These are phyloP conservation scores for Epicauta chinensis DNA, from an alignment of 1,140 invertebrate species.

Conservation along the genomic window DNA sequence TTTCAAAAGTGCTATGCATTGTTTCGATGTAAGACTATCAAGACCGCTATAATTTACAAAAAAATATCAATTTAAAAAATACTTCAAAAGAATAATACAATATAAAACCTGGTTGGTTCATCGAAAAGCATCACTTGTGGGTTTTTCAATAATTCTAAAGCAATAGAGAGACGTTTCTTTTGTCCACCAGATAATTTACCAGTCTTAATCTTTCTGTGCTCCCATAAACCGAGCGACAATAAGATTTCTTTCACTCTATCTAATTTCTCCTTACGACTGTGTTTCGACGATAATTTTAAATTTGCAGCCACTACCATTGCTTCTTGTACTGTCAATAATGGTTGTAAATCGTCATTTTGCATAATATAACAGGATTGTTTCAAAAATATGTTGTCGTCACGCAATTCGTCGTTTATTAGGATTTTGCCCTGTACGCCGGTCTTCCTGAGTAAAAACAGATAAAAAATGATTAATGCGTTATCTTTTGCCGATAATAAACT, in stretches of 20 bases:
- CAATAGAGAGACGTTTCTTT: conserved; percentile 79
- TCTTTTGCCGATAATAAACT: too few species aligned
- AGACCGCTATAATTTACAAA: conserved; percentile 58
- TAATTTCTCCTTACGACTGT: conserved; percentile 55
- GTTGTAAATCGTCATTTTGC: conserved; percentile 78
- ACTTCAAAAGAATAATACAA: neutral
- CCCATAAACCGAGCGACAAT: conserved; percentile 59
- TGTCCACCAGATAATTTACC: conserved; percentile 80
- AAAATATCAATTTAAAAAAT: neutral
- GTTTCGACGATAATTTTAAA: conserved; percentile 67
- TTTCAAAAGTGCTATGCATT: conserved; percentile 70
- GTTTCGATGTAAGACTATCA: conserved; percentile 78
- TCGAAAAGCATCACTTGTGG: conserved; percentile 89
- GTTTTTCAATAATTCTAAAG: conserved; percentile 79
- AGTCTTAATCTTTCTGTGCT: conserved; percentile 59
- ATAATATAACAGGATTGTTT: conserved; percentile 78
- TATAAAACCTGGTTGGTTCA: conserved; percentile 88
- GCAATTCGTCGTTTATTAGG: conserved; percentile 51
- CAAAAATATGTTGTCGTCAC: conserved; percentile 57
- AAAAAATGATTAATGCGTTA: too few species aligned
- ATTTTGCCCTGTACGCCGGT: conserved; percentile 47
- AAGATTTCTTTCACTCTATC: conserved; percentile 64
- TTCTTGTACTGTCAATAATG: conserved; percentile 76
- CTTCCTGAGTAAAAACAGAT: conserved; percentile 40
- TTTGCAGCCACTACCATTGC: conserved; percentile 76